These are phyloP conservation scores for Leptatherina wallacei DNA, from an alignment of 2,797 vertebrate species.

Conservation along the genomic window DNA sequence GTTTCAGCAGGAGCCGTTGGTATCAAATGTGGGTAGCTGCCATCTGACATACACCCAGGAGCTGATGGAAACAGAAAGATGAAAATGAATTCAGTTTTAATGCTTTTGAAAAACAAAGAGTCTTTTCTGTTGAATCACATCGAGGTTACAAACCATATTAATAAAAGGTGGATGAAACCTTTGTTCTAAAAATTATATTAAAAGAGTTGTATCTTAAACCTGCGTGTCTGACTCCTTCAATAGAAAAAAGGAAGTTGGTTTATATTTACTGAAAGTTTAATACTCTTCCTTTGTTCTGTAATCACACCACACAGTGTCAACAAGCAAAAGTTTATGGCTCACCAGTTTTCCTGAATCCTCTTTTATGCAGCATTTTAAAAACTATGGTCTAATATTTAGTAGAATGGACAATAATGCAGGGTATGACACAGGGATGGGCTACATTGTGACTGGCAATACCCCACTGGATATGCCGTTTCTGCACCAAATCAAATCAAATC, in stretches of 20 bases:
- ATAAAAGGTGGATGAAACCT: neutral
- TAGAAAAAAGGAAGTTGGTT: neutral
- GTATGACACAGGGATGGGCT: neutral
- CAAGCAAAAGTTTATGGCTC: neutral
- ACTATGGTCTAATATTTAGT: neutral
- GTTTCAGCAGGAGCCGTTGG: constrained; percentile 90
- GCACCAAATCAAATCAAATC: too few species aligned
- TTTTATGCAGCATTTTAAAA: neutral
- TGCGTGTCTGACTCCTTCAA: neutral
- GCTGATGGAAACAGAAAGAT: constrained; percentile 74
- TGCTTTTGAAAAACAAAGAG: neutral
- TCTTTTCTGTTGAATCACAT: too few species aligned
- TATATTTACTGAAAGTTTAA: neutral
- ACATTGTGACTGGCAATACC: neutral
- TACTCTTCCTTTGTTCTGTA: neutral
- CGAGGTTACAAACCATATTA: neutral
- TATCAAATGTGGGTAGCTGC: constrained; percentile 85
- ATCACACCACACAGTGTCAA: neutral
- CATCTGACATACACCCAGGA: constrained; percentile 89
- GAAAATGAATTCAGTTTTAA: neutral
- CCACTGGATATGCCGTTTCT: too few species aligned
- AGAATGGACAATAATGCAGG: neutral
- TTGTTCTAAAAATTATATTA: neutral
- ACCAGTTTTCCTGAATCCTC: neutral
- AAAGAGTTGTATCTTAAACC: neutral